Evolutionary conservation across 2,888 invertebrate genomes (phyloP).

Genomic region (Scelioninae gen. 1): DNA sequence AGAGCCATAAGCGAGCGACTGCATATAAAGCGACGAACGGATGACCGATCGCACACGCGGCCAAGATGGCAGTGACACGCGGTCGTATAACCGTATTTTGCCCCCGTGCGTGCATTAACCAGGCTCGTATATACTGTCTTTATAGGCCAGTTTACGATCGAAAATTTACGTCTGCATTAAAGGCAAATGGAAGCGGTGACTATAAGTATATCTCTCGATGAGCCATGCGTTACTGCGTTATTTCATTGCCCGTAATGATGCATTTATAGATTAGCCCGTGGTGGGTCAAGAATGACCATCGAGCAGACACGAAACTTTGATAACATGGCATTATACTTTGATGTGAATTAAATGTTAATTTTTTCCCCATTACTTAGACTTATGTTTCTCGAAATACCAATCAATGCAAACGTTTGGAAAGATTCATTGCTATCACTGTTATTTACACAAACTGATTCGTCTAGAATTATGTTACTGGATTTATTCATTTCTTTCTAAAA

Average conservation of each 20-base stretch:
- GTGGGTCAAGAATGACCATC: conserved; percentile 42
- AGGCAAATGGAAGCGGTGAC: too few species aligned
- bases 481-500: too few species aligned
- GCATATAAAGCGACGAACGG: conserved; percentile 64
- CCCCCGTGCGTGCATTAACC: conserved; percentile 70
- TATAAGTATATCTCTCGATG: too few species aligned
- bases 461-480: too few species aligned
- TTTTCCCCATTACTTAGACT: background rate
- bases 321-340: conserved; percentile 33
- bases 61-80: conserved; percentile 75
- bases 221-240: conserved; percentile 53
- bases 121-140: too few species aligned
- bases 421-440: too few species aligned
- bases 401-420: too few species aligned
- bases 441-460: too few species aligned
- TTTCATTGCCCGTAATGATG: conserved; percentile 58
- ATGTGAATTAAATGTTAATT: conserved; percentile 18
- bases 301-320: conserved; percentile 37
- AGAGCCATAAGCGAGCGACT: conserved; percentile 40
- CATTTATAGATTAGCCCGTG: conserved; percentile 60
- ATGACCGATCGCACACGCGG: conserved; percentile 67
- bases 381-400: background rate
- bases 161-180: too few species aligned
- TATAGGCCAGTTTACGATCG: too few species aligned
- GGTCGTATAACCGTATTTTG: conserved; percentile 78